Conservation (phyloP, 1,140 invertebrate genomes). For the Aradophagus sp. region DNA sequence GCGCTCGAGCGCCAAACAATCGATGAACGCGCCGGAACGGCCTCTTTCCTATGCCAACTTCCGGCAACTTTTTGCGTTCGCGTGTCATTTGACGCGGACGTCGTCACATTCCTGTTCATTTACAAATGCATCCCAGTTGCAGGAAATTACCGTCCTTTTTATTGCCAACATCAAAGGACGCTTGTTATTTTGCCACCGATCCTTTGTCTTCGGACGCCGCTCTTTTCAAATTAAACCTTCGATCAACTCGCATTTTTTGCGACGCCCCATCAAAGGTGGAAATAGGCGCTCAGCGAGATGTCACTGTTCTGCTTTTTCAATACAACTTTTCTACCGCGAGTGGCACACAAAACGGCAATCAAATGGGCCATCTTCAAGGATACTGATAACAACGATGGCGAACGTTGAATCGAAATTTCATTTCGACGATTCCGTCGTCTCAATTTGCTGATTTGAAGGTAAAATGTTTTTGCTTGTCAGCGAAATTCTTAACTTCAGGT, state of each 20-base stretch:
- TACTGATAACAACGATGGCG: too few species aligned
- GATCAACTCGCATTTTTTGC: slow-evolving; percentile 6
- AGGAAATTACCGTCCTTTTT: slow-evolving; percentile 44
- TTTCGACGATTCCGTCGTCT: too few species aligned
- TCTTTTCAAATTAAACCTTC: slow-evolving; percentile 31
- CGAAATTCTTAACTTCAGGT: too few species aligned
- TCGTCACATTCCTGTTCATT: slow-evolving; percentile 27
- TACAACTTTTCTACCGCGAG: too few species aligned
- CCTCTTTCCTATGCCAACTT: slow-evolving; percentile 36
- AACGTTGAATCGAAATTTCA: too few species aligned
- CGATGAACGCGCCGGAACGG: slow-evolving; percentile 42
- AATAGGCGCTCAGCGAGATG: too few species aligned
- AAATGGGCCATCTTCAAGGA: too few species aligned
- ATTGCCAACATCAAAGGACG: slow-evolving; percentile 26
- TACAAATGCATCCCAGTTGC: slow-evolving; percentile 28
- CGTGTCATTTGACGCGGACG: slow-evolving; percentile 14
- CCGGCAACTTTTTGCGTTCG: slow-evolving; percentile 16
- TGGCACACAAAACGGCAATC: too few species aligned
- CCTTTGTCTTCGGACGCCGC: slow-evolving; percentile 28
- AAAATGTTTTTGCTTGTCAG: too few species aligned
- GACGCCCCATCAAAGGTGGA: too few species aligned
- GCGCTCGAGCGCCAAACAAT: slow-evolving; percentile 27
- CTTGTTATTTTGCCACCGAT: slow-evolving; percentile 34
- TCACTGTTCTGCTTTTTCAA: slow-evolving; percentile 3
- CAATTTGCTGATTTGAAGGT: too few species aligned